A percentile compares a stretch with the other conserved stretches of the same genome.
Evolutionary conservation across 2,888 invertebrate species (phyloP).

Genomic region (Tinea trinotella): DNA sequence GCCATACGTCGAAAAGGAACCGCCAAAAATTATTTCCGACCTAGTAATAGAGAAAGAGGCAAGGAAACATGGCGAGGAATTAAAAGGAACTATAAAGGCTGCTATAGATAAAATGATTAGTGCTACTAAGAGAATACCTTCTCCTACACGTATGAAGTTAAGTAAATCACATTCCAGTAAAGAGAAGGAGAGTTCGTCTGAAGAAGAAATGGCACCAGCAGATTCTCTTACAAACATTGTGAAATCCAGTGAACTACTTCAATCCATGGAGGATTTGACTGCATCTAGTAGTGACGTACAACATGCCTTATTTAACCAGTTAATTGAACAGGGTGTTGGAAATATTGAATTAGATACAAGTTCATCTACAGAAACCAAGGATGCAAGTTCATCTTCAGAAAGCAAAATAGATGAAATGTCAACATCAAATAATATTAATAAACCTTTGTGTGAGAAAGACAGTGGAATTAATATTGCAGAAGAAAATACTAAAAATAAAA

Average conservation of each 20-base stretch:
- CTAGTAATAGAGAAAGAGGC: constrained; percentile 39
- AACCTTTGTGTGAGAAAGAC: neutral
- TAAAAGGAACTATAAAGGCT: constrained; percentile 50
- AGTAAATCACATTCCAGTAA: constrained; percentile 1
- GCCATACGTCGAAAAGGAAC: constrained; percentile 20
- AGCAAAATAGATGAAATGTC: neutral
- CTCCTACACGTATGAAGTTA: constrained; percentile 23
- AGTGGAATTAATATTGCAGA: neutral
- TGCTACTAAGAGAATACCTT: constrained; percentile 31
- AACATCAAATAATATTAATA: neutral
- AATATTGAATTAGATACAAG: neutral
- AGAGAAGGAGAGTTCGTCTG: neutral
- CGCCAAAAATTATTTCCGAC: constrained; percentile 18
- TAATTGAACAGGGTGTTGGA: neutral
- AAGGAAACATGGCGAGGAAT: constrained; percentile 49
- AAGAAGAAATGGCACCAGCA: neutral
- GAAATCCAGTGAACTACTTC: neutral
- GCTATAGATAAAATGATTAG: constrained; percentile 52
- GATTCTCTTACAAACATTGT: neutral
- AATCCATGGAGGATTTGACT: constrained; percentile 7
- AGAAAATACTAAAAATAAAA: neutral
- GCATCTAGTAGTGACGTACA: neutral
- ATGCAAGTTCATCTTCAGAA: neutral
- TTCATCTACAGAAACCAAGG: neutral
- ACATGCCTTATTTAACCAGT: too few species aligned